Percentiles rank a stretch among this genome's conserved stretches.
phyloP scores from a whole-genome alignment of 2,888 invertebrate genomes.

The Andrena camellia region DNA sequence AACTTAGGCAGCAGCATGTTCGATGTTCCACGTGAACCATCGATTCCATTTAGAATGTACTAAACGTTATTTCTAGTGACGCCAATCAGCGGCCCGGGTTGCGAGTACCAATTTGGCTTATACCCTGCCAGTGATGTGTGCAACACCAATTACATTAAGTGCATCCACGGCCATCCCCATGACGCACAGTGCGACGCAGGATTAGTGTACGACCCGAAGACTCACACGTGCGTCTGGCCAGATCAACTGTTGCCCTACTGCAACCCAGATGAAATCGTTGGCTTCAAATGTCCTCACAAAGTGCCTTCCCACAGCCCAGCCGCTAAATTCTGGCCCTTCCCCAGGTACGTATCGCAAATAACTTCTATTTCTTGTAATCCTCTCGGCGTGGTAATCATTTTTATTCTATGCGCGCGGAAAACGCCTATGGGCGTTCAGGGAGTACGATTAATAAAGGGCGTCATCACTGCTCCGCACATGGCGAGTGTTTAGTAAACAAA shows the following conservation, averaged over 20 bases:
- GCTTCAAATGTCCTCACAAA: conserved; percentile 96
- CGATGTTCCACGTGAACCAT: too few relatives aligned
- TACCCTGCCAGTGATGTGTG: conserved; percentile 93
- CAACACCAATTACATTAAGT: conserved; percentile 94
- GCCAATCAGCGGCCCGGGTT: conserved; percentile 92
- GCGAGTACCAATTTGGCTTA: conserved; percentile 95
- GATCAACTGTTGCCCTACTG: conserved; percentile 94
- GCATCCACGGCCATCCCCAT: conserved; percentile 92
- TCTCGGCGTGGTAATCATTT: too few relatives aligned
- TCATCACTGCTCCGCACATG: too few relatives aligned
- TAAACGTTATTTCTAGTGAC: conserved; percentile 87
- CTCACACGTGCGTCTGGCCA: conserved; percentile 97
- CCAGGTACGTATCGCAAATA: conserved; percentile 86
- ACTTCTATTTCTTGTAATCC: background rate
- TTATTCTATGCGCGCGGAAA: too few relatives aligned
- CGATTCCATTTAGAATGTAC: too few relatives aligned
- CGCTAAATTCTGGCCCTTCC: conserved; percentile 97
- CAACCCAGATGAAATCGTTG: conserved; percentile 96
- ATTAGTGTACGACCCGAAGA: conserved; percentile 94
- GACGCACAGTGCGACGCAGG: conserved; percentile 94
- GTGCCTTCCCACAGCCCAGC: conserved; percentile 92
- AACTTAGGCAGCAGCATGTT: too few relatives aligned
- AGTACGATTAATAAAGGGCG: too few relatives aligned
- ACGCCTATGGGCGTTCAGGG: too few relatives aligned
- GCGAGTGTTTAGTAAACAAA: too few relatives aligned